A percentile compares a stretch with the other conserved stretches of the same genome.
Conservation (phyloP, 2,888 invertebrate genomes). For the Gonocerus acuteangulatus region DNA sequence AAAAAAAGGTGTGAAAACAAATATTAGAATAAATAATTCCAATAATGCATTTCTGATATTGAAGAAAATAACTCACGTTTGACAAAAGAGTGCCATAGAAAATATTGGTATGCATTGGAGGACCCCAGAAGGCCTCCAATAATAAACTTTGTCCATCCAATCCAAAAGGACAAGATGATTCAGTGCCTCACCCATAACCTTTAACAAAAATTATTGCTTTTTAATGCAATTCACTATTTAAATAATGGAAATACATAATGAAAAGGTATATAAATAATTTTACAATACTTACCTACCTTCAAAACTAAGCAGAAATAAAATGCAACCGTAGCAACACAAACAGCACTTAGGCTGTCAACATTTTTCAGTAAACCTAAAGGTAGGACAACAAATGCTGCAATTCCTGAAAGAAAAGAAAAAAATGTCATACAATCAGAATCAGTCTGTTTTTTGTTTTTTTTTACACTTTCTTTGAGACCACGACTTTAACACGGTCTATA, state of each 20-base stretch:
- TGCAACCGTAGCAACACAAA: constrained; percentile 81
- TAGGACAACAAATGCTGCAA: constrained; percentile 73
- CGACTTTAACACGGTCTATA: no score
- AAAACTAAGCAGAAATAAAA: constrained; percentile 85
- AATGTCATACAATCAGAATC: no score
- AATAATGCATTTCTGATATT: no score
- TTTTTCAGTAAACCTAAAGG: constrained; percentile 83
- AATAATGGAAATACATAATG: no score
- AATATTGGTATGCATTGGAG: constrained; percentile 92
- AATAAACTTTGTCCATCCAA: constrained; percentile 63
- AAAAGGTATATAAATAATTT: no score
- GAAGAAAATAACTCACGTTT: constrained; percentile 61
- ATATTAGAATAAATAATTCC: no score
- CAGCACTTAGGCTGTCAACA: constrained; percentile 78
- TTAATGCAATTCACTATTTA: no score
- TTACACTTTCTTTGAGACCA: no score
- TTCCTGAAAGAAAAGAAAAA: constrained; percentile 41
- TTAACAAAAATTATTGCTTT: constrained; percentile 34
- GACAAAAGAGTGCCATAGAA: constrained; percentile 93
- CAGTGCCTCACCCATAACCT: constrained; percentile 74
- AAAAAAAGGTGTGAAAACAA: no score
- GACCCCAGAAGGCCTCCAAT: constrained; percentile 78
- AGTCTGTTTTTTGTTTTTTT: no score
- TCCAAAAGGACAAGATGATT: constrained; percentile 64
- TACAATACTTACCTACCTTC: constrained; percentile 54